These are phyloP conservation scores for Prosopocoilus inquinatus DNA, from an alignment of 2,888 invertebrate genomes.

Conservation along the genomic window DNA sequence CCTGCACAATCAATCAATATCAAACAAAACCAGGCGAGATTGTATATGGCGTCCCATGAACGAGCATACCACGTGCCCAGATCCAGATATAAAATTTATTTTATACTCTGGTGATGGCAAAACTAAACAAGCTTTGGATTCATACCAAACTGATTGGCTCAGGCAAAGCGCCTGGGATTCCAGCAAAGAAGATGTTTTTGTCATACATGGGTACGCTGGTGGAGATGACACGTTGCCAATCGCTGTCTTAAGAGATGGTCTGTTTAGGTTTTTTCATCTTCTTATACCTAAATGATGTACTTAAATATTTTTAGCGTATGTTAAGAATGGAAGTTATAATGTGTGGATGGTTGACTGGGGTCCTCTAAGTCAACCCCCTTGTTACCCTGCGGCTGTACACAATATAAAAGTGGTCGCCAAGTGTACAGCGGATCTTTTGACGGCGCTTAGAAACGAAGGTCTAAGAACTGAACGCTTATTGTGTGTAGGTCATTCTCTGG, in stretches of 20 bases:
- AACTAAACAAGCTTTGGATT: slow-evolving; percentile 54
- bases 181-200: slow-evolving; percentile 65
- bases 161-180: slow-evolving; percentile 70
- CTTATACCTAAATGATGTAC: background rate
- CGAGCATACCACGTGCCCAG: slow-evolving; percentile 68
- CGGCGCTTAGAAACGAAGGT: slow-evolving; percentile 63
- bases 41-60: slow-evolving; percentile 67
- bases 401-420: slow-evolving; percentile 70
- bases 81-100: slow-evolving; percentile 64
- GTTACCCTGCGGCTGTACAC: slow-evolving; percentile 67
- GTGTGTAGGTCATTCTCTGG: slow-evolving; percentile 72
- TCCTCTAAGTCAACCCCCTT: slow-evolving; percentile 65
- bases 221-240: slow-evolving; percentile 73
- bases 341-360: slow-evolving; percentile 79
- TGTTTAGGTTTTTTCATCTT: background rate
- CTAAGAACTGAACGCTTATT: slow-evolving; percentile 64
- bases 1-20: slow-evolving; percentile 58
- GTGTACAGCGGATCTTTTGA: slow-evolving; percentile 66
- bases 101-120: slow-evolving; percentile 61
- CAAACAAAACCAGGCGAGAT: slow-evolving; percentile 63
- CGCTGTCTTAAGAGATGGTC: slow-evolving; percentile 70
- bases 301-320: slow-evolving; percentile 58
- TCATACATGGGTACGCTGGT: slow-evolving; percentile 77
- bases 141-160: slow-evolving; percentile 68
- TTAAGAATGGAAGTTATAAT: slow-evolving; percentile 72